Evolutionary conservation across 35 echinoderm and acorn worm species (phyloP).

Genomic region (Heliocidaris erythrogramma): DNA sequence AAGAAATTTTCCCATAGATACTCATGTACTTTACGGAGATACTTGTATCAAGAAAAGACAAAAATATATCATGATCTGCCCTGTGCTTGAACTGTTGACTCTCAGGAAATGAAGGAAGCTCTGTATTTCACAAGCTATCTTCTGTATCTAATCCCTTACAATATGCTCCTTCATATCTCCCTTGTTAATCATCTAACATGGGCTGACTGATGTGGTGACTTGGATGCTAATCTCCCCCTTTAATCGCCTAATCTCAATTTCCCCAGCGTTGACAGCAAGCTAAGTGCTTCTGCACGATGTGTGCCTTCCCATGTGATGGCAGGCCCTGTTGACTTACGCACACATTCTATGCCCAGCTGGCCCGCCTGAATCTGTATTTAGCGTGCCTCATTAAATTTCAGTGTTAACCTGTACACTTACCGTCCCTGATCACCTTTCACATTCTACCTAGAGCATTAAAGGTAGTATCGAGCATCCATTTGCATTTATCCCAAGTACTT

Average conservation of each 20-base stretch:
- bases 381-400: background rate
- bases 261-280: background rate
- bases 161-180: background rate
- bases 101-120: background rate
- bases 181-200: background rate
- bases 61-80: background rate
- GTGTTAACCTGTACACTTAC: background rate
- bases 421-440: background rate
- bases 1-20: too few relatives aligned
- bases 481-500: background rate
- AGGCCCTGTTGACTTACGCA: background rate
- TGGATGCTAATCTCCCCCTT: background rate
- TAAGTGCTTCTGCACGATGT: background rate
- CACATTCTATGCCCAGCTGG: background rate
- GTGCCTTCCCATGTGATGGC: background rate
- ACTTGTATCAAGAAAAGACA: too few relatives aligned
- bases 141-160: background rate
- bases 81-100: background rate
- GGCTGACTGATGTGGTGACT: background rate
- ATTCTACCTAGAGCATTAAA: background rate
- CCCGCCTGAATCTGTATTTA: background rate
- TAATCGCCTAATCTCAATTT: constrained; percentile 12
- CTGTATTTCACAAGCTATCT: background rate
- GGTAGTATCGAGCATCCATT: background rate
- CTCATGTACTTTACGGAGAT: too few relatives aligned